These are phyloP conservation scores for Acrocephalus kingi DNA, from an alignment of 2,113 vertebrate species.

Conservation along the genomic window DNA sequence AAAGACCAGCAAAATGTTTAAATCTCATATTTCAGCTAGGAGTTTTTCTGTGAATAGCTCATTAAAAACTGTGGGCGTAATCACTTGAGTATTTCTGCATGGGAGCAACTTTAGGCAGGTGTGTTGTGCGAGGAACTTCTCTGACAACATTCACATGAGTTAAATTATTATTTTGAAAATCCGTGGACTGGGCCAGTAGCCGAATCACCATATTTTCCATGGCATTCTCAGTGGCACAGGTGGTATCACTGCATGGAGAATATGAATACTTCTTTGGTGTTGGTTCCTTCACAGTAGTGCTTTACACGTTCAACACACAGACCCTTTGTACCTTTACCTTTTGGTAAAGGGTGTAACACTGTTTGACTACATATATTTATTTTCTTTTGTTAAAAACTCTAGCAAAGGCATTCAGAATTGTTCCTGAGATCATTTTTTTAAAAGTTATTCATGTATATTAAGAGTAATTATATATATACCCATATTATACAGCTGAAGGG, in stretches of 20 bases:
- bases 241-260: background rate
- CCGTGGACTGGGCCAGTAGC: fast-evolving
- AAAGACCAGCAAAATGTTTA: background rate
- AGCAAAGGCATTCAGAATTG: background rate
- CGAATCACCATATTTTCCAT: background rate
- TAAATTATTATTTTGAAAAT: background rate
- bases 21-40: background rate
- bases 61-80: background rate
- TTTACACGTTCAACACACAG: background rate
- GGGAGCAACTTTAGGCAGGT: background rate
- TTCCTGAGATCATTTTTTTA: background rate
- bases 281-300: background rate
- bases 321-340: background rate
- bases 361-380: background rate
- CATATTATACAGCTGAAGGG: background rate
- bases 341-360: background rate
- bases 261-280: background rate
- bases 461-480: background rate
- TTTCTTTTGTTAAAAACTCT: background rate
- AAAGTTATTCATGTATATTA: background rate
- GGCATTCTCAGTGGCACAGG: background rate
- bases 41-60: background rate
- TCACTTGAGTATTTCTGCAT: background rate
- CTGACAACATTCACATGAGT: background rate
- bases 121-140: background rate